phyloP scores from a whole-genome alignment of 2,888 invertebrate genomes.

The Stramonita haemastoma region DNA sequence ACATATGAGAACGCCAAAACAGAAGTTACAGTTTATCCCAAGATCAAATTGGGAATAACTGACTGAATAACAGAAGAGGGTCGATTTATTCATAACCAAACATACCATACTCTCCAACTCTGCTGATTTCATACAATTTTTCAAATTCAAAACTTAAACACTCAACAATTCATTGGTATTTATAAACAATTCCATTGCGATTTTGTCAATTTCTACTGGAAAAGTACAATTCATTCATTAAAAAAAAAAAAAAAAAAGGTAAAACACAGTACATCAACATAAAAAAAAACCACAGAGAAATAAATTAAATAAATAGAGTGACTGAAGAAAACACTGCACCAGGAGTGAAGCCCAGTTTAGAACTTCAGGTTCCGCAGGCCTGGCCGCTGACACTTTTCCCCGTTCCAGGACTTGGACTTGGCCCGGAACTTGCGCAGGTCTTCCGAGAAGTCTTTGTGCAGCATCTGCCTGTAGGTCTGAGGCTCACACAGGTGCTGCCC shows the following conservation, averaged over 20 bases:
- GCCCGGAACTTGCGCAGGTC: slow-evolving; percentile 86
- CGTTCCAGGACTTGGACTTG: slow-evolving; percentile 84
- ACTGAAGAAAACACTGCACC: background rate
- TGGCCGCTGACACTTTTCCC: slow-evolving; percentile 57
- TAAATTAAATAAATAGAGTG: background rate
- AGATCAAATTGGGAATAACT: background rate
- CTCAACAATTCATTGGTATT: slow-evolving; percentile 8
- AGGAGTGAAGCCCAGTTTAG: slow-evolving; percentile 35
- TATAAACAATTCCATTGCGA: slow-evolving; percentile 1
- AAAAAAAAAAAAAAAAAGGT: background rate
- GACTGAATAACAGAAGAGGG: background rate
- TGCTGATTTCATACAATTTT: slow-evolving; percentile 10
- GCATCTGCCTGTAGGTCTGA: slow-evolving; percentile 89
- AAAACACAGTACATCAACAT: background rate
- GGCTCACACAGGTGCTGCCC: slow-evolving; percentile 84
- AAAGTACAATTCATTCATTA: background rate
- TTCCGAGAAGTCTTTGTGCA: slow-evolving; percentile 87
- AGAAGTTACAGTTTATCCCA: background rate
- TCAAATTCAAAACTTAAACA: slow-evolving; percentile 4
- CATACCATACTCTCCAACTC: background rate
- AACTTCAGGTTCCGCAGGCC: slow-evolving; percentile 69
- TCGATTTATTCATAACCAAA: background rate
- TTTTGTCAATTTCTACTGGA: background rate
- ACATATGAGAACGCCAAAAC: background rate
- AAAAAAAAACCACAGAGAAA: background rate